phyloP scores from a whole-genome alignment of 2,113 vertebrate species.

The Talpa occidentalis region DNA sequence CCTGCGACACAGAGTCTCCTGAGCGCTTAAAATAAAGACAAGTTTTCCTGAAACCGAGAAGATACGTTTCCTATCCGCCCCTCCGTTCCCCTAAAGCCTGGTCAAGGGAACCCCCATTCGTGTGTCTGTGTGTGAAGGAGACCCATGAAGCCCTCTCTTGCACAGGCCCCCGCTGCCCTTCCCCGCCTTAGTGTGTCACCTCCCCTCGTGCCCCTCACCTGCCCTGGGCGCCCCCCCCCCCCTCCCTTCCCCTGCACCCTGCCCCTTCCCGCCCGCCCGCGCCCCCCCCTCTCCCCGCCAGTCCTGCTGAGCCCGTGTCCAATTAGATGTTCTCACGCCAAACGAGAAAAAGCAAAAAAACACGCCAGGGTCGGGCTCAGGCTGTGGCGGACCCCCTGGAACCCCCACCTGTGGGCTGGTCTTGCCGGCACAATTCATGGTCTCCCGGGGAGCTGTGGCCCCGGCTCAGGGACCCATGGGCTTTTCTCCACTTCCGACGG shows the following conservation, averaged over 20 bases:
- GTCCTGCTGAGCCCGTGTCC: background rate
- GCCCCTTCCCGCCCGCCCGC: background rate
- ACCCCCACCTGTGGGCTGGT: background rate
- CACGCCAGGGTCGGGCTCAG: no score
- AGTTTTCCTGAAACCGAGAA: background rate
- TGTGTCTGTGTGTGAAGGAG: background rate
- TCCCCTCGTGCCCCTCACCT: no score
- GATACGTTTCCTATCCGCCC: no score
- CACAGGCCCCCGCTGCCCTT: no score
- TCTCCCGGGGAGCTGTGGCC: conserved; percentile 33
- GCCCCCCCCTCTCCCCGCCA: background rate
- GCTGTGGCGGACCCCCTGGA: no score
- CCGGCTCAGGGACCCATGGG: conserved; percentile 62
- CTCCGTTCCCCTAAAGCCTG: no score
- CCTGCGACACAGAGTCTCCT: background rate
- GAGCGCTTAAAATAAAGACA: background rate
- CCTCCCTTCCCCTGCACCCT: background rate
- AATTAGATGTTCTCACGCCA: background rate
- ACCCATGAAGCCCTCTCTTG: no score
- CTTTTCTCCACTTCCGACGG: conserved; percentile 67
- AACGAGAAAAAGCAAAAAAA: background rate
- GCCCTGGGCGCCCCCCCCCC: no score
- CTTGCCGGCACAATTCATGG: conserved; percentile 35
- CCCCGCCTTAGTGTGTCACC: no score
- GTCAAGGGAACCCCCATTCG: background rate